These are phyloP conservation scores for Achroia grisella DNA, from an alignment of 1,140 invertebrate genomes.

Conservation along the genomic window DNA sequence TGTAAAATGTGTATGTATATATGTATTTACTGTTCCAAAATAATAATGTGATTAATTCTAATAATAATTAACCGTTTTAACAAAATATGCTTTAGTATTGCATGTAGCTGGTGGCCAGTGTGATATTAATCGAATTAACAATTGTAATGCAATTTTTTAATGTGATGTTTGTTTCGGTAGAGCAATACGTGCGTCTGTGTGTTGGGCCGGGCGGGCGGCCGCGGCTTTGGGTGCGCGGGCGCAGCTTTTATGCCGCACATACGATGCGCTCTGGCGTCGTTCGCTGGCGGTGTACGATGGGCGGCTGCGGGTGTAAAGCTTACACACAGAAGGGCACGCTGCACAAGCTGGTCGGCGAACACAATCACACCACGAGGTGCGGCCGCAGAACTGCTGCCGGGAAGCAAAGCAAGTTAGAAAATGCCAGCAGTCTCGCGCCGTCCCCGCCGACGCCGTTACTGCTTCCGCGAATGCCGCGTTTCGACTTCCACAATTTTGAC, in stretches of 20 bases:
- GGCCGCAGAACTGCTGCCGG: slow-evolving; percentile 16
- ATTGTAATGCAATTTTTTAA: neutral
- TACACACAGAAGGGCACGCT: slow-evolving; percentile 60
- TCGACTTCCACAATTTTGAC: slow-evolving; percentile 59
- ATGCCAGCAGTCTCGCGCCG: neutral
- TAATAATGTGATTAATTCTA: too few species aligned
- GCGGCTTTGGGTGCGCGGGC: slow-evolving; percentile 56
- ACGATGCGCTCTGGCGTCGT: slow-evolving; percentile 63
- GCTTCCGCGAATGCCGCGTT: slow-evolving; percentile 34
- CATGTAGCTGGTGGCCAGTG: too few species aligned
- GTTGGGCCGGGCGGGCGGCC: slow-evolving; percentile 62
- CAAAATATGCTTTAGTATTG: too few species aligned
- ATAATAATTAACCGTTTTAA: too few species aligned
- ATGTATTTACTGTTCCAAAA: too few species aligned
- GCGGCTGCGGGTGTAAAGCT: slow-evolving; percentile 61
- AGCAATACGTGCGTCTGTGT: slow-evolving; percentile 46
- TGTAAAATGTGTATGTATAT: too few species aligned
- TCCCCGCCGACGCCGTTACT: slow-evolving; percentile 36
- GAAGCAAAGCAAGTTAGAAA: neutral
- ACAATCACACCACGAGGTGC: slow-evolving; percentile 50
- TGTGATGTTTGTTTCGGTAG: slow-evolving; percentile 30
- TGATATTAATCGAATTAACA: neutral
- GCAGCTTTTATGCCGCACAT: slow-evolving; percentile 64
- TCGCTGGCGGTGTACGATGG: slow-evolving; percentile 65
- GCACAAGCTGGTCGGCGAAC: slow-evolving; percentile 59